A percentile compares a stretch with the other conserved stretches of the same genome.
Conservation (phyloP, 1,140 invertebrate species). For the Pogonomyrmex barbatus region DNA sequence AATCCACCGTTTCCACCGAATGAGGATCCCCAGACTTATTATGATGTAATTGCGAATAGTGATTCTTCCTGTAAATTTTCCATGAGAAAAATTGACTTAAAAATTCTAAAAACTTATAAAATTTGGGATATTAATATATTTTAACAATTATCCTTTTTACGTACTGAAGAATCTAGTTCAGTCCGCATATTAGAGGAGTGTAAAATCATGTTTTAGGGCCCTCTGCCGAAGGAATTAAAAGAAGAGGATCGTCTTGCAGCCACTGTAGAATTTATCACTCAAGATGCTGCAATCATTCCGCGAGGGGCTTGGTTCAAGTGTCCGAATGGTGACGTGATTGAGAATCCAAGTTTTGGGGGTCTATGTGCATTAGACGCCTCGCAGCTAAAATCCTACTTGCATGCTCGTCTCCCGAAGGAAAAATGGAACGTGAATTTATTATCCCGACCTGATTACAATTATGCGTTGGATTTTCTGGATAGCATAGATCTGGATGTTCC, state of each 20-base stretch:
- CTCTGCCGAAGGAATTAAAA: conserved; percentile 86
- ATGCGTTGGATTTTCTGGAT: conserved; percentile 92
- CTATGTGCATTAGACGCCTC: conserved; percentile 87
- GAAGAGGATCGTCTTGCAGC: conserved; percentile 92
- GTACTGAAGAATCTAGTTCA: background rate
- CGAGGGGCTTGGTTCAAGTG: conserved; percentile 90
- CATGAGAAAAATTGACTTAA: background rate
- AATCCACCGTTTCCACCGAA: conserved; percentile 82
- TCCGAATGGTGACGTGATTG: conserved; percentile 88
- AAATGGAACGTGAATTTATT: conserved; percentile 91
- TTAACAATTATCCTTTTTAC: background rate
- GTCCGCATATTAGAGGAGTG: no score
- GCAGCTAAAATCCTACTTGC: conserved; percentile 89
- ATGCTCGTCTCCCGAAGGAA: conserved; percentile 88
- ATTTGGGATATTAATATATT: conserved; percentile 2
- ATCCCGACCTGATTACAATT: conserved; percentile 91
- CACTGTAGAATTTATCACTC: conserved; percentile 89
- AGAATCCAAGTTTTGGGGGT: conserved; percentile 90
- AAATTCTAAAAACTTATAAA: background rate
- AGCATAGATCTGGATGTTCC: conserved; percentile 90
- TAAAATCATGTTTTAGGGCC: conserved; percentile 63
- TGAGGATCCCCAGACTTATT: conserved; percentile 69
- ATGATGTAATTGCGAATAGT: conserved; percentile 61
- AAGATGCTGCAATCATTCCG: conserved; percentile 90
- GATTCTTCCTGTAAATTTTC: background rate